Evolutionary conservation across 2,113 vertebrate genomes (phyloP), one percentile per base, ranked within the genome.

Genomic region (Passer domesticus): DNA sequence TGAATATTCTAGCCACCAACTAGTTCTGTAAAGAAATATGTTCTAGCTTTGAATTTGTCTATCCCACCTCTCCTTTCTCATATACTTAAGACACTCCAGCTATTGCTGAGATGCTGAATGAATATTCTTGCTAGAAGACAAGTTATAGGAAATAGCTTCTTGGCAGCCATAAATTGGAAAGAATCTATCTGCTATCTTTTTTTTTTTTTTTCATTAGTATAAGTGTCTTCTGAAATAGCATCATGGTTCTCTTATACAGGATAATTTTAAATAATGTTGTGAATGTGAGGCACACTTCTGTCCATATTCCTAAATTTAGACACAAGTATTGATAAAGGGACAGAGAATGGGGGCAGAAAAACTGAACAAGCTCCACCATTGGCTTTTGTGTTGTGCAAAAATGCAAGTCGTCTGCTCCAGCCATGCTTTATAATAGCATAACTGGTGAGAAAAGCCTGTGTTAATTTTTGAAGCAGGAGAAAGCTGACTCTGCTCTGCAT

Each of bases 351-450:
- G n/a, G 12, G 1, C 21, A 74, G 46, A 66, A 80, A 66, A 66
- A 0, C 22, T 62, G 56, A 92, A 68, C 10, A 68, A 68, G 19
- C 6, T 47, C 21, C 14, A 30, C 6, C 9, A 7, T 1, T 12
- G 41, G 8, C 4, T 6, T 17, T 8, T 68, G 2, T 55, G 11
- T 50, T 58, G 46, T 24, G 30, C 31, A 79, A 41, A 89, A 60
- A 56, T 14, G 15, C 27, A 77, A 81, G 5, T 1, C 19, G 10
- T 0, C 2, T n/a, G 20, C 6, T 33, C 15, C 28, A 75, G 0
- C 4, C 8, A 4, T 6, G 12, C 6, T 49, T 89, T 76, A 12
- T 43, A 58, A 49, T 13, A 17, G 11, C 37, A 1, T 22, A 31
- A 76, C 16, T 25, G 22, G 21, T 58, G 14, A 79, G 25, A 82